Evolutionary conservation across 2,888 invertebrate species (phyloP).

Genomic region (Tortrix viridana): DNA sequence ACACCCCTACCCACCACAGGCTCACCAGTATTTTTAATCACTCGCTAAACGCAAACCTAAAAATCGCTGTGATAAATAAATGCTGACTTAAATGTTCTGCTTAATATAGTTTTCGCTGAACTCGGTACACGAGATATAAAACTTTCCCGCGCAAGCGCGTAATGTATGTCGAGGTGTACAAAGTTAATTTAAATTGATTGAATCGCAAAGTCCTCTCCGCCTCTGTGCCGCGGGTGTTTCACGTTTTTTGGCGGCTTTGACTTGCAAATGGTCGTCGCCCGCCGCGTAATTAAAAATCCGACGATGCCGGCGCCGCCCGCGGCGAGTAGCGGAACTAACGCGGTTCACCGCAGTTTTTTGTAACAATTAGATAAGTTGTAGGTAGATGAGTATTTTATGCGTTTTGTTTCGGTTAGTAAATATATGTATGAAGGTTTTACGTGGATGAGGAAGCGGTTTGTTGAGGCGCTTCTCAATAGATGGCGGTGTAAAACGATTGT

Average conservation of each 20-base stretch:
- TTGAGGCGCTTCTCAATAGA: not conserved
- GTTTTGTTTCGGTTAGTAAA: not conserved
- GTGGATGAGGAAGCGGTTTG: not conserved
- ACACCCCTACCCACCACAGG: too few species aligned
- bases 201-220: constrained; percentile 3
- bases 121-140: too few species aligned
- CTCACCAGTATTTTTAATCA: too few species aligned
- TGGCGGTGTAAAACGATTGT: constrained; percentile 2
- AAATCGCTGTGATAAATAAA: too few species aligned
- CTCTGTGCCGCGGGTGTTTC: constrained; percentile 67
- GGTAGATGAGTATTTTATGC: not conserved
- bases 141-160: too few species aligned
- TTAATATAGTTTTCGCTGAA: too few species aligned
- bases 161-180: too few species aligned
- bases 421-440: not conserved
- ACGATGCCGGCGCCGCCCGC: constrained; percentile 50
- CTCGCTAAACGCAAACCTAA: too few species aligned
- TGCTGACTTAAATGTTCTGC: too few species aligned
- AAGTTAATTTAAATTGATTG: not conserved
- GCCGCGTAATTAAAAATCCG: constrained; percentile 74
- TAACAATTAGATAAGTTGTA: constrained; percentile 11
- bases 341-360: constrained; percentile 6
- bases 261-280: constrained; percentile 77
- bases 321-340: constrained; percentile 55
- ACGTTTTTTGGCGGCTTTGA: constrained; percentile 82